phyloP scores from a whole-genome alignment of 2,113 vertebrate genomes.

The Tringa solitaria region DNA sequence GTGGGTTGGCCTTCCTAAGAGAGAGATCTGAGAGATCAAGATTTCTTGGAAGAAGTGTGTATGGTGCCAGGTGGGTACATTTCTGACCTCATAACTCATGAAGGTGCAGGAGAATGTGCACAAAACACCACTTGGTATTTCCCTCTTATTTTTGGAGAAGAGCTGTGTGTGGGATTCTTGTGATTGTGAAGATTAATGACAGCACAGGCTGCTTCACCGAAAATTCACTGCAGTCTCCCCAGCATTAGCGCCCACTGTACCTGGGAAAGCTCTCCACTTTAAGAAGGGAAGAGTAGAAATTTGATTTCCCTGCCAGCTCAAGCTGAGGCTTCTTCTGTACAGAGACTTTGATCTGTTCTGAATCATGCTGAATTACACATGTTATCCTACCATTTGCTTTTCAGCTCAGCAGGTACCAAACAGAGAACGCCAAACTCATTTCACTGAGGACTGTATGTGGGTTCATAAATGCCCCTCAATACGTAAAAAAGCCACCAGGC shows the following conservation, averaged over 20 bases:
- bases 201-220: neutral
- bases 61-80: neutral
- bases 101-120: neutral
- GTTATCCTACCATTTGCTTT: constrained; percentile 33
- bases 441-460: neutral
- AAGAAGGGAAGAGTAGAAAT: neutral
- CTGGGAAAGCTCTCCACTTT: neutral
- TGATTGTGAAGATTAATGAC: constrained; percentile 12
- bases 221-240: neutral
- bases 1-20: neutral
- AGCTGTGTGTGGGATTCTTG: neutral
- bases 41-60: neutral
- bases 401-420: neutral
- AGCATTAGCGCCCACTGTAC: neutral
- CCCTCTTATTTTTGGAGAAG: neutral
- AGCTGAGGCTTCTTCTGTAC: neutral
- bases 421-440: neutral
- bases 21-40: neutral
- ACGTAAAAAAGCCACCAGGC: neutral
- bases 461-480: neutral
- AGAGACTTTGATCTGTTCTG: constrained; percentile 28
- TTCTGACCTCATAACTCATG: neutral
- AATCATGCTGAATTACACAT: constrained; percentile 18
- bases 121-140: neutral
- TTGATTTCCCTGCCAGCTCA: constrained; percentile 4